Conservation (phyloP, 2,113 vertebrate species). For the Elephantulus edwardii region DNA sequence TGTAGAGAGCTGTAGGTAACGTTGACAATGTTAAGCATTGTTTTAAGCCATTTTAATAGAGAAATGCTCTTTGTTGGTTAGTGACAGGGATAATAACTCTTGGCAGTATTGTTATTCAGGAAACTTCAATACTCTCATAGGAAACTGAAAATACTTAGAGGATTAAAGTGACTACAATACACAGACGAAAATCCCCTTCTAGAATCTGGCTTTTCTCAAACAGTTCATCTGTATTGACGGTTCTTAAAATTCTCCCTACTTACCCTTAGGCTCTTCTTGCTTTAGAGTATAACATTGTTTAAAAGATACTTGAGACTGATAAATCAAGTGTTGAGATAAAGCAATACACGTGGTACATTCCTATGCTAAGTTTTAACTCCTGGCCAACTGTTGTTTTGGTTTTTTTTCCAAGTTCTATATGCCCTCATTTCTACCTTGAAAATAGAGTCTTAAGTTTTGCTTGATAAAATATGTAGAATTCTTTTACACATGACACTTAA, state of each 20-base stretch:
- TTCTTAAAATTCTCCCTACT: constrained; percentile 7
- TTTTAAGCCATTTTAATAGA: constrained; percentile 51
- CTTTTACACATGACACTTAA: background rate
- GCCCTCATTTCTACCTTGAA: background rate
- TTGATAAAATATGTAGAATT: background rate
- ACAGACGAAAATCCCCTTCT: constrained; percentile 49
- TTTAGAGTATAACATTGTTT: background rate
- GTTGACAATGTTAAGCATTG: constrained; percentile 22
- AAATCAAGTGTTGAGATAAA: constrained; percentile 30
- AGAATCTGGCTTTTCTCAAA: constrained; percentile 53
- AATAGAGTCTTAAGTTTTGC: background rate
- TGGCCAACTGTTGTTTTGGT: no score
- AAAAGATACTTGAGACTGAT: constrained; percentile 20
- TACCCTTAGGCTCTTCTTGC: background rate
- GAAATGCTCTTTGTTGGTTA: constrained; percentile 49
- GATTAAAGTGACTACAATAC: constrained; percentile 47
- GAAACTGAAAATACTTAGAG: constrained; percentile 64
- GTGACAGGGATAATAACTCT: constrained; percentile 37
- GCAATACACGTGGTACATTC: background rate
- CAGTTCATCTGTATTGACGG: background rate
- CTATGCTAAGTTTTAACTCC: background rate
- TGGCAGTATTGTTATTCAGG: constrained; percentile 38
- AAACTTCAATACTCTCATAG: constrained; percentile 50
- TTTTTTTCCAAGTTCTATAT: background rate
- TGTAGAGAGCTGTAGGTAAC: background rate